A percentile compares a stretch with the other conserved stretches of the same genome.
phyloP scores from a whole-genome alignment of 2,888 invertebrate species.

The Autographa gamma region DNA sequence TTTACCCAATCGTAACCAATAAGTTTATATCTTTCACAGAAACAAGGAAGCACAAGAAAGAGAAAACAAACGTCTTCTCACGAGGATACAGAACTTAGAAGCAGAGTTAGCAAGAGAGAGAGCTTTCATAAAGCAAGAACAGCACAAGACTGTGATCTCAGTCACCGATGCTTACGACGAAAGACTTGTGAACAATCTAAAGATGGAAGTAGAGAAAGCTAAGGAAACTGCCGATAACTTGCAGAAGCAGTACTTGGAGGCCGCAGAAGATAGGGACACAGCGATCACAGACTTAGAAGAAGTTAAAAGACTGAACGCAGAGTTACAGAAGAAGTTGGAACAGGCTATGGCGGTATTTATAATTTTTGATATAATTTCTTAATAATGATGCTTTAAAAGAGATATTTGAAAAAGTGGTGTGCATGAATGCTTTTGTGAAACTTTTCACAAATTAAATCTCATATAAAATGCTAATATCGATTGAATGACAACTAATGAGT shows the following conservation, averaged over 20 bases:
- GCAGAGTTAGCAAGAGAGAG: conserved; percentile 93
- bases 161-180: conserved; percentile 90
- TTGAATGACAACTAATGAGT: no score
- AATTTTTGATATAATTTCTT: background rate
- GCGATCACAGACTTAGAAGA: conserved; percentile 94
- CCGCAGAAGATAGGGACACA: conserved; percentile 93
- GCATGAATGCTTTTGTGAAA: no score
- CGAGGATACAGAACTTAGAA: conserved; percentile 94
- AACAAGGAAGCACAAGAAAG: conserved; percentile 95
- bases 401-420: no score
- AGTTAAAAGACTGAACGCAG: conserved; percentile 92
- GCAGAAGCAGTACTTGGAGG: conserved; percentile 93
- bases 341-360: conserved; percentile 89
- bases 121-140: conserved; percentile 86
- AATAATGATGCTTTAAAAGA: no score
- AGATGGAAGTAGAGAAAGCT: conserved; percentile 93
- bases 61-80: conserved; percentile 95
- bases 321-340: conserved; percentile 93
- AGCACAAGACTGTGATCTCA: conserved; percentile 87
- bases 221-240: conserved; percentile 94
- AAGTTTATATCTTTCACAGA: conserved; percentile 69
- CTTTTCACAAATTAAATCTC: no score
- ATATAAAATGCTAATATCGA: no score
- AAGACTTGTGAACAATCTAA: conserved; percentile 91
- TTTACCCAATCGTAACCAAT: background rate